A percentile compares a stretch with the other conserved stretches of the same genome.
phyloP scores from a whole-genome alignment of 2,797 vertebrate genomes.

The Sebastes vulpes region DNA sequence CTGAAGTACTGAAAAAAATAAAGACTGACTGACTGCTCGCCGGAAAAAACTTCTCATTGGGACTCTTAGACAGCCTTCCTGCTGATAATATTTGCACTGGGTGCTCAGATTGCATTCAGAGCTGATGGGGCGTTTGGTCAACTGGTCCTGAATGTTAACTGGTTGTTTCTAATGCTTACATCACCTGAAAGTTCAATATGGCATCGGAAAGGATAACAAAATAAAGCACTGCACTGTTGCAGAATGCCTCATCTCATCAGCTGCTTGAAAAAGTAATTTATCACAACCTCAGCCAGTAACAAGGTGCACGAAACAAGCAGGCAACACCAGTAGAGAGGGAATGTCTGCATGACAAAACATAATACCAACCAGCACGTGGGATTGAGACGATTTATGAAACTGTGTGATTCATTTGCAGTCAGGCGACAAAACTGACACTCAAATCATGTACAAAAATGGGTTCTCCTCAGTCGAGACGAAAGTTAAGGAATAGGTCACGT shows the following conservation, averaged over 20 bases:
- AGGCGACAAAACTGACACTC: not conserved
- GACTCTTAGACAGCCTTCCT: not conserved
- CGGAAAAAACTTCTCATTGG: not conserved
- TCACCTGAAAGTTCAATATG: not conserved
- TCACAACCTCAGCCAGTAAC: not conserved
- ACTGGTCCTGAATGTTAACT: not conserved
- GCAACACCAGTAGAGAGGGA: not conserved
- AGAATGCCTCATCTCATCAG: not conserved
- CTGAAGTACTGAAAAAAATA: not conserved
- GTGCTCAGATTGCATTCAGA: slow-evolving; percentile 3
- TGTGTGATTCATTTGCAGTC: not conserved
- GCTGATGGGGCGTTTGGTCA: not conserved
- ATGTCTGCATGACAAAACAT: not conserved
- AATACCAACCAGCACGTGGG: not conserved
- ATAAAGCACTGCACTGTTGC: not conserved
- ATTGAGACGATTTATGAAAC: not conserved
- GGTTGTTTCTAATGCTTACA: not conserved
- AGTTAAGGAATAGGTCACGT: slow-evolving; percentile 1
- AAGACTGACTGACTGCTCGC: not conserved
- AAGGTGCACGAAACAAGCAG: not conserved
- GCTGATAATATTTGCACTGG: not conserved
- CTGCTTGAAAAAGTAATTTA: not conserved
- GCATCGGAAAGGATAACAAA: not conserved
- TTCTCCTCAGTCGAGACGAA: not conserved
- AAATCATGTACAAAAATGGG: slow-evolving; percentile 2